These are phyloP conservation scores for Papilio gigon DNA, from an alignment of 2,888 invertebrate genomes.

Conservation along the genomic window DNA sequence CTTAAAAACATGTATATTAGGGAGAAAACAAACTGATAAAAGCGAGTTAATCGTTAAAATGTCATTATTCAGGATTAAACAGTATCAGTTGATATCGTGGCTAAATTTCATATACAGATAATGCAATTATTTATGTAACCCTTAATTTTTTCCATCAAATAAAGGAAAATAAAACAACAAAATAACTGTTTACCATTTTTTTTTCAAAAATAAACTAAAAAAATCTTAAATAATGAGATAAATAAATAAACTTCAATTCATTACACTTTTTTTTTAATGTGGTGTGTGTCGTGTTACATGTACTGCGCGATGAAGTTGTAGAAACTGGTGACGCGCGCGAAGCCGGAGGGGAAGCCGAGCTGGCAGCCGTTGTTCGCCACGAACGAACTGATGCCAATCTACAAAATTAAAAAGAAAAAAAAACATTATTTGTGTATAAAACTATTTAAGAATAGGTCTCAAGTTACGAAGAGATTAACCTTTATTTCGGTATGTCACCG, in stretches of 20 bases:
- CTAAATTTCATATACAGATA: neutral
- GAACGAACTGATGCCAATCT: constrained; percentile 53
- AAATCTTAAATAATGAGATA: constrained; percentile 34
- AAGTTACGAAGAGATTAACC: too few relatives aligned
- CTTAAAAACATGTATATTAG: neutral
- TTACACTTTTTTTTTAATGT: neutral
- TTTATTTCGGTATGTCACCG: too few relatives aligned
- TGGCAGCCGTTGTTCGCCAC: constrained; percentile 48
- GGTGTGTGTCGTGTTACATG: constrained; percentile 23
- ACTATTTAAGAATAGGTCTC: too few relatives aligned
- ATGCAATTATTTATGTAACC: too few relatives aligned
- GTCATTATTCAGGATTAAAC: constrained; percentile 5
- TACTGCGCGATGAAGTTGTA: constrained; percentile 46
- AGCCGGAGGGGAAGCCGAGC: constrained; percentile 50
- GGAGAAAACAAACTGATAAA: neutral
- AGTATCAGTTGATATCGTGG: neutral
- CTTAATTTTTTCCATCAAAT: too few relatives aligned
- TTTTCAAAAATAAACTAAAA: constrained; percentile 4
- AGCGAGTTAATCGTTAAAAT: neutral
- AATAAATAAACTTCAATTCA: constrained; percentile 23
- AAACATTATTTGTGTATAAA: neutral
- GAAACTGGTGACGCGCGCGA: constrained; percentile 51
- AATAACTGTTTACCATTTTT: neutral
- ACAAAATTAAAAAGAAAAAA: constrained; percentile 33
- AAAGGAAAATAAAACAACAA: neutral